A percentile compares a stretch with the other conserved stretches of the same genome.
Conservation (phyloP, 2,888 invertebrate species). For the Pteria penguin region DNA sequence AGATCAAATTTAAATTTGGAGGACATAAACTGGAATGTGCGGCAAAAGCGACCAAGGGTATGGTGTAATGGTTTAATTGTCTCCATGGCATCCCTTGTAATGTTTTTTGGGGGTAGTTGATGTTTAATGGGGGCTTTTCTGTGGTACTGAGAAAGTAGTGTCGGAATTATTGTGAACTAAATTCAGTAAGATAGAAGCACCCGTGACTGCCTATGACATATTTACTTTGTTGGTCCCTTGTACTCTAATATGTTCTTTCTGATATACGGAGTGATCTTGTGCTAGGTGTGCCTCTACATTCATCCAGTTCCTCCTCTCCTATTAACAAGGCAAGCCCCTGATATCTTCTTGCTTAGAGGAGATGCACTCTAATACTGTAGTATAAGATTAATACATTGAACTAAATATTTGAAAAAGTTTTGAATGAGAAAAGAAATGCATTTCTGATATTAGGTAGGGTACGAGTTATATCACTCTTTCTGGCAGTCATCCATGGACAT, state of each 20-base stretch:
- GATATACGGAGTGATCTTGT: conserved; percentile 40
- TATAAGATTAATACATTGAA: conserved; percentile 38
- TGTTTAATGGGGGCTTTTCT: neutral
- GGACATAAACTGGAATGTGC: neutral
- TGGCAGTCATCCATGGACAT: conserved; percentile 37
- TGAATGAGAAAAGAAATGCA: conserved; percentile 38
- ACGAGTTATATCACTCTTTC: conserved; percentile 36
- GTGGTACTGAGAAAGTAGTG: neutral
- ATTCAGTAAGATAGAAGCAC: neutral
- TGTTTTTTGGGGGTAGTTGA: neutral
- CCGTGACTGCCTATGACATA: neutral
- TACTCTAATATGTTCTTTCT: conserved; percentile 33
- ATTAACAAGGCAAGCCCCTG: conserved; percentile 40
- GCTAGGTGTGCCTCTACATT: conserved; percentile 40
- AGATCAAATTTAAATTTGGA: neutral
- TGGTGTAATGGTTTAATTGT: neutral
- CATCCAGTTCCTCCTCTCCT: conserved; percentile 24
- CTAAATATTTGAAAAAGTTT: conserved; percentile 32
- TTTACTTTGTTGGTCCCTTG: conserved; percentile 35
- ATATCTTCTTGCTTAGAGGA: conserved; percentile 36
- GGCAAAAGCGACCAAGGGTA: neutral
- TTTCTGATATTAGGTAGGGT: neutral
- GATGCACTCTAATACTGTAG: conserved; percentile 26
- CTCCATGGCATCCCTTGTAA: neutral
- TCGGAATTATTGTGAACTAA: neutral